Conservation (phyloP, 2,113 vertebrate species). For the Hippoglossus stenolepis region DNA sequence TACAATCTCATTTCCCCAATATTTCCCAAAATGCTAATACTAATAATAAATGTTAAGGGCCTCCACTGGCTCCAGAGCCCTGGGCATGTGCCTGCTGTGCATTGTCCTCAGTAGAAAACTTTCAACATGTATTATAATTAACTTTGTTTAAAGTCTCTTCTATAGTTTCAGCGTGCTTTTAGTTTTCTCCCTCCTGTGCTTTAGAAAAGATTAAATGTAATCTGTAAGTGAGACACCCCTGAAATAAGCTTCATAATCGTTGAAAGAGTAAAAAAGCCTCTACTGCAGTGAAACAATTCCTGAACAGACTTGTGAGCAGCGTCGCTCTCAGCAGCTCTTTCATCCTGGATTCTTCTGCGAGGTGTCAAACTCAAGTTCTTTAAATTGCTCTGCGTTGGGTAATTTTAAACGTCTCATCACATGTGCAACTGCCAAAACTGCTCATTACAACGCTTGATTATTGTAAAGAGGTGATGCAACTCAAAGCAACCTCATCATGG, state of each 20-base stretch:
- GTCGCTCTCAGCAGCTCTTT: slow-evolving; percentile 42
- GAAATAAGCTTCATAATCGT: slow-evolving; percentile 61
- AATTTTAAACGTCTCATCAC: slow-evolving; percentile 55
- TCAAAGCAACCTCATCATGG: slow-evolving; percentile 40
- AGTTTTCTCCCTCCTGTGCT: slow-evolving; percentile 21
- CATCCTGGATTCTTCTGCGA: slow-evolving; percentile 28
- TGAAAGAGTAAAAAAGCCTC: slow-evolving; percentile 30
- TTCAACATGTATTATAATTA: background rate
- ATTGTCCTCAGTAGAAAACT: background rate
- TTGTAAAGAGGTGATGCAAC: slow-evolving; percentile 75
- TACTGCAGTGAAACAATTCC: slow-evolving; percentile 42
- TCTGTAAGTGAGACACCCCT: slow-evolving; percentile 45
- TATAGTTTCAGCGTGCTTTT: slow-evolving; percentile 19
- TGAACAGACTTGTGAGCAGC: slow-evolving; percentile 56
- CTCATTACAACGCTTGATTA: slow-evolving; percentile 60
- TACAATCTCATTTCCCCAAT: too few species aligned
- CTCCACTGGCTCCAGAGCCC: too few species aligned
- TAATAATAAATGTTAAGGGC: too few species aligned
- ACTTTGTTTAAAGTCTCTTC: background rate
- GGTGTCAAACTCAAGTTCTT: slow-evolving; percentile 18
- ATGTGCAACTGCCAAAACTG: slow-evolving; percentile 59
- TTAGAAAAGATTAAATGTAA: slow-evolving; percentile 9
- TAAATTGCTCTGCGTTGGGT: slow-evolving; percentile 35
- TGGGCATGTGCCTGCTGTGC: background rate
- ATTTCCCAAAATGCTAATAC: too few species aligned